phyloP scores from a whole-genome alignment of 2,888 invertebrate genomes.

The Hirtodrosophila histrioides region DNA sequence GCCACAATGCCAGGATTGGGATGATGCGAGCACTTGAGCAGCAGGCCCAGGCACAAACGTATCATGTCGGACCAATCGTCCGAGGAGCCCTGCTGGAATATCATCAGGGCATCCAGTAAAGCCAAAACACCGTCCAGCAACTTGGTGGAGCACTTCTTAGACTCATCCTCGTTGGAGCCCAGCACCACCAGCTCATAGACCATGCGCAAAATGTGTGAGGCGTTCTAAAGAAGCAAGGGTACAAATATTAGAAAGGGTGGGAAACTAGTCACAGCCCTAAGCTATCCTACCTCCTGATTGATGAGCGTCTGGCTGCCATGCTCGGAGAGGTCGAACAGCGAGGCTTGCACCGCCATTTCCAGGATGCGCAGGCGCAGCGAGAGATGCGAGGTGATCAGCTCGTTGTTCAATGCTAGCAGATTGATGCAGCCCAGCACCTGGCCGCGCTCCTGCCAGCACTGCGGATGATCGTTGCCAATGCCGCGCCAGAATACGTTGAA shows the following conservation, averaged over 20 bases:
- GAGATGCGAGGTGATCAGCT: slow-evolving; percentile 86
- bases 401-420: slow-evolving; percentile 86
- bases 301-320: slow-evolving; percentile 84
- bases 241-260: background rate
- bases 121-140: slow-evolving; percentile 86
- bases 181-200: slow-evolving; percentile 86
- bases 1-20: slow-evolving; percentile 86
- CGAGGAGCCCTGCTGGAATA: slow-evolving; percentile 85
- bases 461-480: slow-evolving; percentile 85
- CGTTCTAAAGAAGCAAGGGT: slow-evolving; percentile 82
- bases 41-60: slow-evolving; percentile 85
- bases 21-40: slow-evolving; percentile 85
- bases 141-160: slow-evolving; percentile 85
- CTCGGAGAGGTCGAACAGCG: slow-evolving; percentile 86
- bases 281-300: slow-evolving; percentile 83
- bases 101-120: slow-evolving; percentile 85
- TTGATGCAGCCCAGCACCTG: slow-evolving; percentile 87
- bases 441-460: slow-evolving; percentile 87
- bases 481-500: slow-evolving; percentile 87
- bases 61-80: slow-evolving; percentile 87
- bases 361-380: slow-evolving; percentile 86
- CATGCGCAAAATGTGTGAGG: slow-evolving; percentile 86
- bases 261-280: no score
- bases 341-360: slow-evolving; percentile 87
- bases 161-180: slow-evolving; percentile 85